Conservation (phyloP, 2,888 invertebrate species). For the Melipona beecheii region DNA sequence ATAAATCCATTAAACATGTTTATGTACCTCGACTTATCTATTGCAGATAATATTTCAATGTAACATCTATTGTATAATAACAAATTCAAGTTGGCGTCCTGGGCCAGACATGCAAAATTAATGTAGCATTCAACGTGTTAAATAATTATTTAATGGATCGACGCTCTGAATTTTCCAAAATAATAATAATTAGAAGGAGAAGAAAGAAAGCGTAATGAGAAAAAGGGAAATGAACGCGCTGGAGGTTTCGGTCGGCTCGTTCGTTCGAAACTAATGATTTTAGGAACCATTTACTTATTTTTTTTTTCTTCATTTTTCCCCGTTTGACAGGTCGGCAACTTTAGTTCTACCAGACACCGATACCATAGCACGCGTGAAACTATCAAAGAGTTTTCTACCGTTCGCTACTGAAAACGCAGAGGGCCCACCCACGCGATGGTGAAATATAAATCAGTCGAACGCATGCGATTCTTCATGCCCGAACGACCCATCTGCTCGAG, state of each 20-base stretch:
- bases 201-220: too few relatives aligned
- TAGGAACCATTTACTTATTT: slow-evolving; percentile 32
- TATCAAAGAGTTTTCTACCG: slow-evolving; percentile 67
- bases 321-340: slow-evolving; percentile 40
- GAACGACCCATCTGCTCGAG: slow-evolving; percentile 60
- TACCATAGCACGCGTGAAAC: slow-evolving; percentile 66
- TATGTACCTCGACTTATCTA: too few relatives aligned
- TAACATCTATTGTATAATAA: too few relatives aligned
- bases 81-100: too few relatives aligned
- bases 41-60: too few relatives aligned
- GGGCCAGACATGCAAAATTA: too few relatives aligned
- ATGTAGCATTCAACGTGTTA: too few relatives aligned
- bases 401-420: slow-evolving; percentile 61
- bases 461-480: slow-evolving; percentile 61
- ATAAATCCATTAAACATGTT: too few relatives aligned
- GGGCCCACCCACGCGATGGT: slow-evolving; percentile 70
- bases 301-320: not conserved
- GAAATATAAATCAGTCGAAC: slow-evolving; percentile 66
- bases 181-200: too few relatives aligned
- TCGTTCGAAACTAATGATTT: slow-evolving; percentile 51
- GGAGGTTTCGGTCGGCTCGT: not conserved
- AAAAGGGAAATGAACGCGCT: not conserved
- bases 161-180: too few relatives aligned
- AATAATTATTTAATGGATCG: too few relatives aligned
- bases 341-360: slow-evolving; percentile 60